Percentiles rank a stretch among this genome's conserved stretches.
Evolutionary conservation across 2,888 invertebrate species (phyloP).

Genomic region (Pristionchus japonicus): DNA sequence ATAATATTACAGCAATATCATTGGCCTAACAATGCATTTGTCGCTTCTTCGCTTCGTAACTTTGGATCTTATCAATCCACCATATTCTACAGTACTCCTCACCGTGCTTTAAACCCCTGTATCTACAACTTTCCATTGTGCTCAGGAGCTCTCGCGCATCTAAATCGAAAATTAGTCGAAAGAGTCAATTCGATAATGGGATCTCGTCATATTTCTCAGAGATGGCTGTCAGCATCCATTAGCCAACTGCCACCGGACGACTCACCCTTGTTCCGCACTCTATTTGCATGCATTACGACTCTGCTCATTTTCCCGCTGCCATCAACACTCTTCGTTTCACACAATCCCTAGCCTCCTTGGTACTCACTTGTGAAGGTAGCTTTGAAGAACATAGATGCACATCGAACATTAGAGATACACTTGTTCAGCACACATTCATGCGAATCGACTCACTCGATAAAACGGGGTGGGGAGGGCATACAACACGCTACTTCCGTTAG

Average conservation of each 20-base stretch:
- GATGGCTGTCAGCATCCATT: conserved; percentile 28
- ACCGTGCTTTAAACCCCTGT: background rate
- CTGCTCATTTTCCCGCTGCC: background rate
- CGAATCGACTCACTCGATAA: no score
- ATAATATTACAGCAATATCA: conserved; percentile 4
- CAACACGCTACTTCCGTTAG: no score
- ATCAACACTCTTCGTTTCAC: background rate
- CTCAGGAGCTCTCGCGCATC: background rate
- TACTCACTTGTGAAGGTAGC: no score
- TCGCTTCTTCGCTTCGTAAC: conserved; percentile 53
- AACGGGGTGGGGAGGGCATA: no score
- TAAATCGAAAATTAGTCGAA: conserved; percentile 24
- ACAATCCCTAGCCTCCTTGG: no score
- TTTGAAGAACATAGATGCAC: no score
- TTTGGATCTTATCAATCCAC: background rate
- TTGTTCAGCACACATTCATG: no score
- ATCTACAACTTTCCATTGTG: background rate
- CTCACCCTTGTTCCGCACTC: conserved; percentile 23
- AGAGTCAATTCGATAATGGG: background rate
- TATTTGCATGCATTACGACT: conserved; percentile 17
- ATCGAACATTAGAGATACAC: no score
- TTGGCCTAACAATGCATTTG: conserved; percentile 51
- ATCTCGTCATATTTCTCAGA: background rate
- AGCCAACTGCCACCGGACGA: background rate
- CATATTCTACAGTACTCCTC: background rate